phyloP scores from a whole-genome alignment of 2,113 vertebrate species.

The Rhea americana region DNA sequence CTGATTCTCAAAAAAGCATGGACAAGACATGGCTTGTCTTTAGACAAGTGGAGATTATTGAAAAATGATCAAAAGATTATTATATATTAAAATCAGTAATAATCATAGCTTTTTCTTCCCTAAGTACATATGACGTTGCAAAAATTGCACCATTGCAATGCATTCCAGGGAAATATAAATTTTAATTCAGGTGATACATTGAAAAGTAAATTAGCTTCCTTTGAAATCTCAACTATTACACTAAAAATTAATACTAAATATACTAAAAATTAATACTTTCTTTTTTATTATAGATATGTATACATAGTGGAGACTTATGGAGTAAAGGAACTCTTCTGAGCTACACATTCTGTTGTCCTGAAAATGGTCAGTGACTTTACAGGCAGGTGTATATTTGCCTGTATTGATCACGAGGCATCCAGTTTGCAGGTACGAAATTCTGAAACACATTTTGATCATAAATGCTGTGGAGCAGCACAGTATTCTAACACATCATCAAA shows the following conservation, averaged over 20 bases:
- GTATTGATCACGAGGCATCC: not conserved
- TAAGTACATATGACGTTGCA: not conserved
- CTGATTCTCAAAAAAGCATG: not conserved
- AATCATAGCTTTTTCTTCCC: not conserved
- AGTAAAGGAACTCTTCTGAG: not conserved
- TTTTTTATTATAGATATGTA: accelerated
- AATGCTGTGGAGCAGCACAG: not conserved
- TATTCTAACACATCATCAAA: not conserved
- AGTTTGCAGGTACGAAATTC: not conserved
- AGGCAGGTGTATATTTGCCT: not conserved
- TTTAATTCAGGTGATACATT: not conserved
- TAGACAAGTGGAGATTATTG: not conserved
- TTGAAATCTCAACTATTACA: not conserved
- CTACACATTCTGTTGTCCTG: not conserved
- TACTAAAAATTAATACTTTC: too few relatives aligned
- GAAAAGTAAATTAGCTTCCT: not conserved
- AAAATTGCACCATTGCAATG: not conserved
- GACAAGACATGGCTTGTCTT: not conserved
- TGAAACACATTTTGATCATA: not conserved
- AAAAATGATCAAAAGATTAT: not conserved
- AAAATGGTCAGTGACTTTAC: not conserved
- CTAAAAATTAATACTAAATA: too few relatives aligned
- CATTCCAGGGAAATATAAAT: not conserved
- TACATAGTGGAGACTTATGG: not conserved
- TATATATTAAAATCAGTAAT: not conserved